A percentile compares a stretch with the other conserved stretches of the same genome.
phyloP scores from a whole-genome alignment of 2,888 invertebrate genomes.

The Cephus pygmeus region DNA sequence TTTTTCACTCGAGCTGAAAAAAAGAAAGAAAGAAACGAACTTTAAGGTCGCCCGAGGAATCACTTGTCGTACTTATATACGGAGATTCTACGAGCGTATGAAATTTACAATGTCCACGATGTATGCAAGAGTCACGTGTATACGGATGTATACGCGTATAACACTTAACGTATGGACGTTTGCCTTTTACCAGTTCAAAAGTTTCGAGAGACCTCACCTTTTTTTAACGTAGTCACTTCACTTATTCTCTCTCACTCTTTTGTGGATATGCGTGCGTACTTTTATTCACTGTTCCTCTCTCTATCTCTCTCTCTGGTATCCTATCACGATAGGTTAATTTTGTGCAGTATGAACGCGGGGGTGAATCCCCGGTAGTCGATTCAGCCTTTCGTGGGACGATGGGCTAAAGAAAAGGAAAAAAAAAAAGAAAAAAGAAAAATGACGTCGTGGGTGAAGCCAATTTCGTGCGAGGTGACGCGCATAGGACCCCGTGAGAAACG shows the following conservation, averaged over 20 bases:
- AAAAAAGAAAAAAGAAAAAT: neutral
- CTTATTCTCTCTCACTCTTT: neutral
- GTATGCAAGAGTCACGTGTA: neutral
- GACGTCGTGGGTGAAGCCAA: neutral
- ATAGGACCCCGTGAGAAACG: neutral
- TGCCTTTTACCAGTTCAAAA: neutral
- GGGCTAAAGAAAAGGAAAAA: neutral
- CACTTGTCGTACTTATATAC: neutral
- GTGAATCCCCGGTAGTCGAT: neutral
- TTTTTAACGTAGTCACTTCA: slow-evolving; percentile 24
- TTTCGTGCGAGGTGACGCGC: neutral
- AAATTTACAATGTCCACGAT: too few species aligned
- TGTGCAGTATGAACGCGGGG: neutral
- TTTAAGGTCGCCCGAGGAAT: neutral
- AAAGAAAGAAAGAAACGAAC: neutral
- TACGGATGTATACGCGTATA: neutral
- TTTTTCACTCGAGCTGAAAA: neutral
- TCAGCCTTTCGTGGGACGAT: neutral
- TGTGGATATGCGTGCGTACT: neutral
- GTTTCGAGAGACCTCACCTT: neutral
- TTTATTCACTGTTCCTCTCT: neutral
- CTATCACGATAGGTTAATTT: neutral
- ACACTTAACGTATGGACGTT: neutral
- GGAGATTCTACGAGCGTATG: neutral
- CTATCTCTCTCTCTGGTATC: neutral